Percentiles rank a stretch among this genome's conserved stretches.
Conservation (phyloP, 2,888 invertebrate species). For the Aphodius sticticus region DNA sequence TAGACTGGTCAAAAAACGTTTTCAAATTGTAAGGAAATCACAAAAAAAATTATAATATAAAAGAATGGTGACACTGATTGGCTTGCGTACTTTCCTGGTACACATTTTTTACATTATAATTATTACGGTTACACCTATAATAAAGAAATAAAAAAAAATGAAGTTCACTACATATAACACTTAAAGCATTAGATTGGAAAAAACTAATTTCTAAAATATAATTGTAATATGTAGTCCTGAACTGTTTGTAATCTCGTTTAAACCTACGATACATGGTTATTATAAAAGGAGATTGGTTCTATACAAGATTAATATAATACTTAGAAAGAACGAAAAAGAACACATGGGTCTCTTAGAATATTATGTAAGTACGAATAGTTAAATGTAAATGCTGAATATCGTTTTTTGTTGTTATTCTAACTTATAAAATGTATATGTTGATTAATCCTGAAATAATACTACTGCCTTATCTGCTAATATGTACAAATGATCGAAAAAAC, state of each 20-base stretch:
- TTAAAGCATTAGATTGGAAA: background rate
- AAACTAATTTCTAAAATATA: background rate
- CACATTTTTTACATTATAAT: too few relatives aligned
- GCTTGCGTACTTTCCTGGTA: too few relatives aligned
- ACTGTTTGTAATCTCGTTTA: background rate
- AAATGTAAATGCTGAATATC: background rate
- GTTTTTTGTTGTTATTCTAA: background rate
- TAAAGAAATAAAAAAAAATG: background rate
- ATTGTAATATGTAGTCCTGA: background rate
- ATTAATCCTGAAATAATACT: constrained; percentile 13
- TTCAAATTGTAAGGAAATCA: too few relatives aligned
- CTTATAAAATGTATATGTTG: background rate
- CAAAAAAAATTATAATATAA: too few relatives aligned
- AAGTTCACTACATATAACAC: background rate
- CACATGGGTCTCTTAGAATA: background rate
- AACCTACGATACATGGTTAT: constrained; percentile 4
- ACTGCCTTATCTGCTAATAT: constrained; percentile 12
- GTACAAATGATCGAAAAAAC: constrained; percentile 14
- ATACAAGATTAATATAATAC: background rate
- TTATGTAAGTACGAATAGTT: background rate
- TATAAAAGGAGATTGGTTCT: background rate
- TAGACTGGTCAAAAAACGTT: too few relatives aligned
- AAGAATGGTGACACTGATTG: too few relatives aligned
- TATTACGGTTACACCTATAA: too few relatives aligned
- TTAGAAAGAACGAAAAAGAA: background rate